These are phyloP conservation scores for Diceros bicornis DNA, from an alignment of 2,797 vertebrate species.

Conservation along the genomic window DNA sequence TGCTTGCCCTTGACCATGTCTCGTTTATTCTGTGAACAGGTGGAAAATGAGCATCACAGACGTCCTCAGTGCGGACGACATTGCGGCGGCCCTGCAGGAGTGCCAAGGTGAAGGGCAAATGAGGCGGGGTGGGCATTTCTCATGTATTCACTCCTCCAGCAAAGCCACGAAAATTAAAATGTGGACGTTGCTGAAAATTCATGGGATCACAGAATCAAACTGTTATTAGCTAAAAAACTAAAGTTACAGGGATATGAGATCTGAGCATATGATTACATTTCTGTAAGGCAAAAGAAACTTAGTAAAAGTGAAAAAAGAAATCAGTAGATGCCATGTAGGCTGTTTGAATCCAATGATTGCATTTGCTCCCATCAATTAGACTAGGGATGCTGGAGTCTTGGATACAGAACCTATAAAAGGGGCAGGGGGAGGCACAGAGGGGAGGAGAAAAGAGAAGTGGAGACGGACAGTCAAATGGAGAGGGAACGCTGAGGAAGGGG, in stretches of 20 bases:
- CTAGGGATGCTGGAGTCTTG: neutral
- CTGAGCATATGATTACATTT: neutral
- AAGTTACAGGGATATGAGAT: neutral
- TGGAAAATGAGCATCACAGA: constrained; percentile 96
- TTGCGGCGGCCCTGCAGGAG: constrained; percentile 96
- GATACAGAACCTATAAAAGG: neutral
- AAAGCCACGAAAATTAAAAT: neutral
- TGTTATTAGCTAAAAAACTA: neutral
- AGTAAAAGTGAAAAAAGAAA: neutral
- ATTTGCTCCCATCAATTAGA: neutral
- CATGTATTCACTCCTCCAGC: rapidly evolving
- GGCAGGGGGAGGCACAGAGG: rapidly evolving
- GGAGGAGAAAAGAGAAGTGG: neutral
- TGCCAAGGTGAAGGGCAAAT: constrained; percentile 94
- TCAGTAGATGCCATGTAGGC: neutral
- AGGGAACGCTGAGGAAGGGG: neutral
- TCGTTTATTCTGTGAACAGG: constrained; percentile 84
- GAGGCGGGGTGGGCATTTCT: neutral
- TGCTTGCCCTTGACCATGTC: neutral
- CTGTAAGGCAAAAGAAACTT: neutral
- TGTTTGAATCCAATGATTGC: neutral
- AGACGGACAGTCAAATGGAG: too few species aligned
- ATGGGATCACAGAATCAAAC: neutral
- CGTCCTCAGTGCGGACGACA: constrained; percentile 95
- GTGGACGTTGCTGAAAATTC: neutral